Base-by-base conservation (phyloP, 2,888 invertebrate genomes). In the Drosophila anceps region DNA sequence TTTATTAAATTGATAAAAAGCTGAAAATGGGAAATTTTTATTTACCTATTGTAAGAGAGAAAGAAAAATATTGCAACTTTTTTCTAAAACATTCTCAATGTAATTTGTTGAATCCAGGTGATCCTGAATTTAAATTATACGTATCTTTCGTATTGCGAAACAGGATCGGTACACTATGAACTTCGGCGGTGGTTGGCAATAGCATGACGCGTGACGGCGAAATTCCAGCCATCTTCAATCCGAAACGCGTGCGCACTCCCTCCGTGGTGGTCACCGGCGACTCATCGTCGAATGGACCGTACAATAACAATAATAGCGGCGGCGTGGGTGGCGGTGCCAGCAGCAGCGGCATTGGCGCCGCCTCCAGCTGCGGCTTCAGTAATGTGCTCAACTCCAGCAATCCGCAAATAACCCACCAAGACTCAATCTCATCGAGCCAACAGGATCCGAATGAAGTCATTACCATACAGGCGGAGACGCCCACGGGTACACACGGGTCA, bases 161-260 rank as follows among this genome's bases (percentile, higher is more conserved):
- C 48, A 74, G 75, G 33, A 58, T 53, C 18, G 33, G 35, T 48
- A 68, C 78, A 75, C 55, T 74, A 78, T 74, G 75, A 66, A 69
- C 54, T 53, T 54, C 29, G 73, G 60, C 37, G 67, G 44, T 24
- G 35, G 46, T 66, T 41, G 59, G 55, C 64, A 81, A 79, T 82
- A 92, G 84, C 60, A 95, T 95, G 96, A 95, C 95, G 80, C 94
- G 95, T 82, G 96, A 96, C 94, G 95, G 95, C 87, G 96, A 96
- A 92, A 95, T 96, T 93, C 95, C 96, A 81, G 96, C 96, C 80
- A 96, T 96, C 91, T 96, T 96, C 93, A 96, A 96, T 93, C 96
- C 96, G 50, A 95, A 95, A 91, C 94, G 95, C 81, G 95, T 95
- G 66, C 94, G 95, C 73, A 94, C 95, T 69, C 95, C 95, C 77